Evolutionary conservation across 2,888 invertebrate genomes (phyloP).

Genomic region (Papilio gigon): DNA sequence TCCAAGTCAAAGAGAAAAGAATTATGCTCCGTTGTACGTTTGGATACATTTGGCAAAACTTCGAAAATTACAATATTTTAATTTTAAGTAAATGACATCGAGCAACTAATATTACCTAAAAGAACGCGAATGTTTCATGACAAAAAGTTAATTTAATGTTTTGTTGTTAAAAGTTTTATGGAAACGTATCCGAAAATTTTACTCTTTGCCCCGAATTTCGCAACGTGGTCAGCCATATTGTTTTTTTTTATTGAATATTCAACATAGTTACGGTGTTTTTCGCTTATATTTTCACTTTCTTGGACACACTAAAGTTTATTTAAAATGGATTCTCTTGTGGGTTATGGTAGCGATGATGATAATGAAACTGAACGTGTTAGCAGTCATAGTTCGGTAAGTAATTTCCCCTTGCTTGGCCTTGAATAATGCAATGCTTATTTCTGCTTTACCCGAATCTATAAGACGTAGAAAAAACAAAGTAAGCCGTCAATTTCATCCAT

Average conservation of each 20-base stretch:
- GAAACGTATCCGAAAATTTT: neutral
- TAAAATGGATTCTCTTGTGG: conserved; percentile 88
- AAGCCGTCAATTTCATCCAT: neutral
- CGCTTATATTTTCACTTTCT: conserved; percentile 4
- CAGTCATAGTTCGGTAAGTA: conserved; percentile 68
- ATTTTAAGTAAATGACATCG: neutral
- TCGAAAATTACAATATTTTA: neutral
- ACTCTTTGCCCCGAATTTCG: neutral
- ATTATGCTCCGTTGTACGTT: conserved; percentile 47
- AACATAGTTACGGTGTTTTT: neutral
- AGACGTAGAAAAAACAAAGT: neutral
- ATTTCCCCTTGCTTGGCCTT: conserved; percentile 50
- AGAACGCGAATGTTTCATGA: no score
- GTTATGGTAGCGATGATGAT: conserved; percentile 91
- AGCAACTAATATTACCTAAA: no score
- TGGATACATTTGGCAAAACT: conserved; percentile 45
- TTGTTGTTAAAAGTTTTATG: neutral
- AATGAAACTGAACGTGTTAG: conserved; percentile 78
- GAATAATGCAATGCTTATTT: conserved; percentile 35
- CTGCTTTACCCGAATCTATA: neutral
- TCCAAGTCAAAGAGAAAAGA: conserved; percentile 67
- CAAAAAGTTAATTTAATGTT: no score
- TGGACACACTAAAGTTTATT: conserved; percentile 8
- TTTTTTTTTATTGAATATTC: conserved; percentile 1
- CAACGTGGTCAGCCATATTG: conserved; percentile 35